phyloP scores from a whole-genome alignment of 2,888 invertebrate species.

The Cataglyphis rosenhaueri region DNA sequence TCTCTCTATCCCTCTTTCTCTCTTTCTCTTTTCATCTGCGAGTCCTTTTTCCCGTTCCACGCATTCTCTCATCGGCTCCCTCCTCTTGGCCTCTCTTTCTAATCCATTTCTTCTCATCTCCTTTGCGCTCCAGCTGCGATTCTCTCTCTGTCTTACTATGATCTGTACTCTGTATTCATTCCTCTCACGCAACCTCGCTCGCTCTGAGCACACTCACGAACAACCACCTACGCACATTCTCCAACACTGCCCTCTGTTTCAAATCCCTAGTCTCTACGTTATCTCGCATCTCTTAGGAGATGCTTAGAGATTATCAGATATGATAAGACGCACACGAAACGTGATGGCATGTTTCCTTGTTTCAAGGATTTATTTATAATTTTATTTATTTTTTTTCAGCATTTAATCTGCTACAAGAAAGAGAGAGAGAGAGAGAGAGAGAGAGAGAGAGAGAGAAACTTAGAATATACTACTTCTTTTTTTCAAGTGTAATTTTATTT shows the following conservation, averaged over 20 bases:
- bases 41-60: slow-evolving; percentile 20
- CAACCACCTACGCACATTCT: slow-evolving; percentile 22
- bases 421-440: neutral
- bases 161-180: slow-evolving; percentile 20
- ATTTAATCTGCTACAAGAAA: neutral
- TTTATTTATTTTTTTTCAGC: neutral
- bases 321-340: neutral
- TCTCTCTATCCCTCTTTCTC: slow-evolving; percentile 19
- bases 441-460: neutral
- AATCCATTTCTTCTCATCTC: slow-evolving; percentile 34
- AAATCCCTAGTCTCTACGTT: slow-evolving; percentile 7
- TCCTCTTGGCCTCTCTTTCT: slow-evolving; percentile 45
- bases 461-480: neutral
- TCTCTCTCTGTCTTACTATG: slow-evolving; percentile 21
- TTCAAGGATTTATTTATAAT: neutral
- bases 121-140: neutral
- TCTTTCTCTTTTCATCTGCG: slow-evolving; percentile 15
- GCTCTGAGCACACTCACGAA: slow-evolving; percentile 23
- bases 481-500: neutral
- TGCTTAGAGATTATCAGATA: neutral
- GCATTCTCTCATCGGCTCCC: slow-evolving; percentile 30
- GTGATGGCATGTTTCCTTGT: neutral
- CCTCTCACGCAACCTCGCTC: slow-evolving; percentile 28
- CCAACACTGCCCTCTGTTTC: slow-evolving; percentile 61
- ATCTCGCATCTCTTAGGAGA: slow-evolving; percentile 25